Conservation (phyloP, 2,797 vertebrate genomes). For the Molossus alvarezi region DNA sequence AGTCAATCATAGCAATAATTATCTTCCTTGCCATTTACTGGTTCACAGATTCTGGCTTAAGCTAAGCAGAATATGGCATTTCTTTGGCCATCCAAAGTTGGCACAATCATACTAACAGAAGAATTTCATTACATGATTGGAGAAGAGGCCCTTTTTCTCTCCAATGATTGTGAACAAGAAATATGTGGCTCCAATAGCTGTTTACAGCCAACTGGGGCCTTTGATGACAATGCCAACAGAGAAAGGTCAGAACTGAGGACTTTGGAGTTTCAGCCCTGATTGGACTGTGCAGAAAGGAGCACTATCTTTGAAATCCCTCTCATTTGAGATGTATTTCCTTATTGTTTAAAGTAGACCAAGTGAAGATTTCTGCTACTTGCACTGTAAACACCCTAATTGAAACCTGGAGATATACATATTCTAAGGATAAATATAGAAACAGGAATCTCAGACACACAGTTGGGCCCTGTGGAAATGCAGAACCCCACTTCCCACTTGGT, state of each 20-base stretch:
- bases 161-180: neutral
- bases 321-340: neutral
- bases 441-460: neutral
- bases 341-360: neutral
- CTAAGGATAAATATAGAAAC: neutral
- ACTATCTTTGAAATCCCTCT: neutral
- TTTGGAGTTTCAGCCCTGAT: neutral
- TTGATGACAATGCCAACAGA: neutral
- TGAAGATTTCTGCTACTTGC: neutral
- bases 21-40: neutral
- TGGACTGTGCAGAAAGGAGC: neutral
- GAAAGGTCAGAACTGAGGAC: neutral
- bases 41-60: neutral
- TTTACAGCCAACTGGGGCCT: neutral
- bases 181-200: neutral
- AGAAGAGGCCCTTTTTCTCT: neutral
- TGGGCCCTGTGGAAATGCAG: neutral
- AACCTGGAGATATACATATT: neutral
- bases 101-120: neutral
- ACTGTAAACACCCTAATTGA: neutral
- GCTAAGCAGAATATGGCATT: neutral
- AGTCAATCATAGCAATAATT: neutral
- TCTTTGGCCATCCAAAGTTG: neutral
- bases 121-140: neutral
- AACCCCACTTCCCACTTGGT: neutral